A percentile compares a stretch with the other conserved stretches of the same genome.
These are phyloP conservation scores for Athene noctua DNA, from an alignment of 2,113 vertebrate species.

Conservation along the genomic window DNA sequence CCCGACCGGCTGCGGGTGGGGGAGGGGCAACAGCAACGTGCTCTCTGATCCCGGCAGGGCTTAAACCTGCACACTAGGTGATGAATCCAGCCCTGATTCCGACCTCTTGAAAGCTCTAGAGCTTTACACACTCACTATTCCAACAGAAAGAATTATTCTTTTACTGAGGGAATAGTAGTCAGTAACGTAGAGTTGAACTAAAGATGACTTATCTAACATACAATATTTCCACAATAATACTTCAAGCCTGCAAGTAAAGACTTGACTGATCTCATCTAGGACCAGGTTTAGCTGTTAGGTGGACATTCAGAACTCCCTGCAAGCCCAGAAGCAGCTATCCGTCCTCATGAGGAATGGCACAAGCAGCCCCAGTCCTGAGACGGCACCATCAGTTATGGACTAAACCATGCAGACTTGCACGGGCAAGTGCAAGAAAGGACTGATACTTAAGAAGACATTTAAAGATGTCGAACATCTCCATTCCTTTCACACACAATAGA, in stretches of 20 bases:
- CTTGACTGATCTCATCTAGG: not conserved
- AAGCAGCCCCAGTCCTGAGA: not conserved
- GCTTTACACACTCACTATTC: not conserved
- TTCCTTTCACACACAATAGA: not conserved
- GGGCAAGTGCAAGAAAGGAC: not conserved
- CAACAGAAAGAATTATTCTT: not conserved
- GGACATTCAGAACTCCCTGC: not conserved
- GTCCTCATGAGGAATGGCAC: not conserved
- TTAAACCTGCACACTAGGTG: too few species aligned
- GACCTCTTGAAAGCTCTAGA: not conserved
- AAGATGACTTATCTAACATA: not conserved
- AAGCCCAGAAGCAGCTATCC: not conserved
- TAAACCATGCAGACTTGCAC: not conserved
- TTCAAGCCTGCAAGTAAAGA: not conserved
- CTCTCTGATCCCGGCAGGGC: too few species aligned
- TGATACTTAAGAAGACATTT: not conserved
- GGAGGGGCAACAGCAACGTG: too few species aligned
- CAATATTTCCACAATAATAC: not conserved
- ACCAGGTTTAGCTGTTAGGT: not conserved
- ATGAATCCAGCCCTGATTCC: not conserved
- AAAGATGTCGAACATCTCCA: not conserved
- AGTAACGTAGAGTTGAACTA: not conserved
- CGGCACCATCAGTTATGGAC: not conserved
- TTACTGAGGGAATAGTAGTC: not conserved
- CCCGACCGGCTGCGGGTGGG: too few species aligned